phyloP scores from a whole-genome alignment of 2,113 vertebrate genomes.

The Theristicus caerulescens region DNA sequence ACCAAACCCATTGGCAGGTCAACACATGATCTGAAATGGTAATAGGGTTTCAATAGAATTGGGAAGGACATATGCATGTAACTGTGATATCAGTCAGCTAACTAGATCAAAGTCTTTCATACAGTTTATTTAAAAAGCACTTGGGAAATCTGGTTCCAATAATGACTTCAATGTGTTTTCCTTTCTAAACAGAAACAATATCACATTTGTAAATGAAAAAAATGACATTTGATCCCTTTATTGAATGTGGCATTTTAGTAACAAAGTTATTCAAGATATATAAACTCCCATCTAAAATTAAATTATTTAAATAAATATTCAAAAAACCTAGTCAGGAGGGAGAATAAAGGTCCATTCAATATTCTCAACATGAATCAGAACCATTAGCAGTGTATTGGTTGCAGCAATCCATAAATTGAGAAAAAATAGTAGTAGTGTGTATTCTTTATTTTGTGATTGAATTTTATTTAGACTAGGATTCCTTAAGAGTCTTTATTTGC shows the following conservation, averaged over 20 bases:
- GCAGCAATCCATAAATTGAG: background rate
- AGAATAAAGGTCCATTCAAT: background rate
- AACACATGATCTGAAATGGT: background rate
- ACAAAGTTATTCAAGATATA: background rate
- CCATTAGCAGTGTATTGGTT: background rate
- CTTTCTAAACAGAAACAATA: slow-evolving; percentile 54
- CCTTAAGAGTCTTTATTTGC: background rate
- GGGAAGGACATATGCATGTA: background rate
- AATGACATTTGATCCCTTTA: background rate
- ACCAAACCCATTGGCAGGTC: background rate
- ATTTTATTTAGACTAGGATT: background rate
- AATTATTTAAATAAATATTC: slow-evolving; percentile 18
- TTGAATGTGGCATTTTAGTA: background rate
- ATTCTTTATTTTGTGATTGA: background rate
- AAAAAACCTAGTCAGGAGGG: background rate
- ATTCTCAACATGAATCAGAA: background rate
- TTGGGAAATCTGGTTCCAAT: slow-evolving; percentile 53
- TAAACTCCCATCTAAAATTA: slow-evolving; percentile 19
- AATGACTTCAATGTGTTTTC: slow-evolving; percentile 57
- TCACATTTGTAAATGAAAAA: slow-evolving; percentile 36
- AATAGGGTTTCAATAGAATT: background rate
- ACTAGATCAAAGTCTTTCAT: slow-evolving; percentile 60
- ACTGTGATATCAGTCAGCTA: slow-evolving; percentile 4
- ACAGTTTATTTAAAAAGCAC: slow-evolving; percentile 62
- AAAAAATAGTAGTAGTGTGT: background rate